Evolutionary conservation across 2,113 vertebrate genomes (phyloP), one percentile per base, ranked within the genome.

Genomic region (Okapia johnstoni): DNA sequence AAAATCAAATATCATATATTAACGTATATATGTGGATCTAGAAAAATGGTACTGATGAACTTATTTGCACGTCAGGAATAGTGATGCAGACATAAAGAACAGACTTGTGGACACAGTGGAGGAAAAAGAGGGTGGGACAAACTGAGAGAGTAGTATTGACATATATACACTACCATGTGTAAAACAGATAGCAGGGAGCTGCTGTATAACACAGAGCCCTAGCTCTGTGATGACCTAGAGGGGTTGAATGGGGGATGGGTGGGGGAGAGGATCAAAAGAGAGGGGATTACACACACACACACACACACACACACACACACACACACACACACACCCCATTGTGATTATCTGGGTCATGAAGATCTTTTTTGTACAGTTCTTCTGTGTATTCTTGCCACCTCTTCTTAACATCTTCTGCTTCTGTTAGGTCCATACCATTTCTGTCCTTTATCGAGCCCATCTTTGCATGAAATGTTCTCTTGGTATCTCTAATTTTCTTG

Each of bases 81-180:
- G 70, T 43, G 70, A 25, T 40, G 21, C 70, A 23, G 36, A 73
- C 70, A 73, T 7, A 25, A 36, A 43, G 21, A 13, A 73, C 36
- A 73, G 66, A 36, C 16, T 54, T 66, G 63, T 70, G 63, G 63
- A 73, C 21, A 19, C 19, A 43, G 36, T 6, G 0, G 70, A 25
- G 36, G 36, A 73, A 25, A 36, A 73, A 73, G 36, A 43, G 70
- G 70, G 36, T 25, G 21, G 36, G 70, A 40, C 36, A 73, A 40
- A 43, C 11, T 11, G n/a, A 40, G 70, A 73, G 21, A 11, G 36
- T 6, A 43, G 36, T 11, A 25, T 2, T 40, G 66, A 73, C 66
- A 73, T 3, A 2, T 25, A 40, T 1, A 73, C 21, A 43, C 7
- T 25, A 2, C 36, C 11, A 0, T 25, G 21, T 6, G 36, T 40